Conservation (phyloP, 2,888 invertebrate species). For the Netelia inedita region DNA sequence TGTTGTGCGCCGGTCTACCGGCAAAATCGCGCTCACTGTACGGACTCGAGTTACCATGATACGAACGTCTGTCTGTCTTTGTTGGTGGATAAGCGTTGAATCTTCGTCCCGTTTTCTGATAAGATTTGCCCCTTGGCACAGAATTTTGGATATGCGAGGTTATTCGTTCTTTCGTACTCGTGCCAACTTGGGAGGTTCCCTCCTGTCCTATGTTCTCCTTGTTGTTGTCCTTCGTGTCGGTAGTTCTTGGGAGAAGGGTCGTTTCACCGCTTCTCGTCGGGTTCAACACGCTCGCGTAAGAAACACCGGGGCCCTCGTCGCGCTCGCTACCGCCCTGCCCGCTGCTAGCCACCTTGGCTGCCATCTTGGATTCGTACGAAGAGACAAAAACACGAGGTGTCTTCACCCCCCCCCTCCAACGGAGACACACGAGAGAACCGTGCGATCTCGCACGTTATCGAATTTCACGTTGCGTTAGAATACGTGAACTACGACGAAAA, state of each 20-base stretch:
- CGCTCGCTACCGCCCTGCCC: conserved; percentile 81
- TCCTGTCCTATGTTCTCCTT: conserved; percentile 87
- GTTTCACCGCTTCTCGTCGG: conserved; percentile 88
- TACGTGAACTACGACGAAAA: conserved; percentile 9
- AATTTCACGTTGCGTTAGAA: not conserved
- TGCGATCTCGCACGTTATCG: not conserved
- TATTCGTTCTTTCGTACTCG: conserved; percentile 81
- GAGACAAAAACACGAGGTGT: conserved; percentile 80
- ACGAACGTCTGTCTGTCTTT: conserved; percentile 70
- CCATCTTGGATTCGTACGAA: conserved; percentile 82
- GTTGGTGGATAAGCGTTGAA: conserved; percentile 69
- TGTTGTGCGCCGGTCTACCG: conserved; percentile 2
- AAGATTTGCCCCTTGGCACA: conserved; percentile 80
- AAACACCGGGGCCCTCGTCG: conserved; percentile 83
- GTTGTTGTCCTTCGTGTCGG: conserved; percentile 86
- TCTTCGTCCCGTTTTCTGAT: conserved; percentile 81
- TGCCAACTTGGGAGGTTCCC: conserved; percentile 85
- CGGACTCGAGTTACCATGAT: conserved; percentile 64
- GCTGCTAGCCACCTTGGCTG: conserved; percentile 85
- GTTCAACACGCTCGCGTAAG: conserved; percentile 86
- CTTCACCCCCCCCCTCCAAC: conserved; percentile 51
- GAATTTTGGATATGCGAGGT: conserved; percentile 66
- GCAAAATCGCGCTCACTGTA: conserved; percentile 52
- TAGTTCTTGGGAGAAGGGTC: conserved; percentile 90
- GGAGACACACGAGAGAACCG: conserved; percentile 25